Evolutionary conservation across 2,113 vertebrate genomes (phyloP), one percentile per base, ranked within the genome.

Genomic region (Callospermophilus lateralis): DNA sequence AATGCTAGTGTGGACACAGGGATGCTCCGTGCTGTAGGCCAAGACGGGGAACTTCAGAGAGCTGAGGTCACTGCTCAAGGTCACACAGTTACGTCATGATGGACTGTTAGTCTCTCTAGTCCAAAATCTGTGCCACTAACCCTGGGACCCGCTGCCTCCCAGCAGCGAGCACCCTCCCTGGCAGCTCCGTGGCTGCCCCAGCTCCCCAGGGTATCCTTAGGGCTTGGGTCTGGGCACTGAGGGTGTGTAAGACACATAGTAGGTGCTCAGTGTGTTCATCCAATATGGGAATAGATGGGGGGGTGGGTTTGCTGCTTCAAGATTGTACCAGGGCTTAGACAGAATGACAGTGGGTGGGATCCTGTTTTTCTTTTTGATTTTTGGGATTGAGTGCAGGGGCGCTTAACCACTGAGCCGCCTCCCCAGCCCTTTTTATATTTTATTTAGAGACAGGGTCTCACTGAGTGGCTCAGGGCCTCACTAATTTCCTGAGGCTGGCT

Each of bases 181-280:
- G 34, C 17, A 53, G 16, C 6, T 2, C 26, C 15, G 7, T 24
- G 15, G 4, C 24, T n/a, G 12, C 0, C 6, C 37, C 6, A 37
- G 10, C 12, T 58, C 67, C 26, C 11, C 6, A 0, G 28, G 42
- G 2, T 4, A 4, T 17, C 28, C 48, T 42, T 6, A 11, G 61
- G 32, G 15, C 48, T 22, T 63, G 24, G 26, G 61, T 63, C 61
- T 63, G 24, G 11, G 61, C 61, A 63, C 8, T 28, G 24, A 63
- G 24, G 24, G 24, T 3, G 61, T 26, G 61, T 63, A 63, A 48
- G 55, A 39, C 22, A 32, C 19, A 58, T 0, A 42, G 28, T 10
- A 48, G 79, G 4, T 58, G 11, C 37, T 87, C 16, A 55, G 20
- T 37, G 22, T 55, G 20, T 28, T 84, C 8, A 16, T 16, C 39